Evolutionary conservation across 2,113 vertebrate species (phyloP).

Genomic region (Silurus asotus): DNA sequence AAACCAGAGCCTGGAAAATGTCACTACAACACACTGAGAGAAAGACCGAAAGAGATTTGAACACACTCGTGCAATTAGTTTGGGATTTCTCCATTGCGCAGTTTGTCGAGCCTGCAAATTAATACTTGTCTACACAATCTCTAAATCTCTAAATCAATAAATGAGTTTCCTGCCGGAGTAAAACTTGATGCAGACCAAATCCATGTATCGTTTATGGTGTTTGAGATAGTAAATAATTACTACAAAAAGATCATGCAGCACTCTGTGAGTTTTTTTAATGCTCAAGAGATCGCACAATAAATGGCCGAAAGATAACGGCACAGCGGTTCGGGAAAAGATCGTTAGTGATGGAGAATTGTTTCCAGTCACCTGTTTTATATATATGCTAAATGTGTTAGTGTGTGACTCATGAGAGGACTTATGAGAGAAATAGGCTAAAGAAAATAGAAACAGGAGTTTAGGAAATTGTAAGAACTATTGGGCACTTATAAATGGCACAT

Average conservation of each 20-base stretch:
- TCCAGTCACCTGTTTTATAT: conserved; percentile 7
- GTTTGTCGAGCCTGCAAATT: neutral
- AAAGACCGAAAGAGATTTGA: neutral
- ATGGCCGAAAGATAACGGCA: conserved; percentile 14
- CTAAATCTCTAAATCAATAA: conserved; percentile 1
- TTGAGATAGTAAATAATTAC: conserved; percentile 15
- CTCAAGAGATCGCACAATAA: conserved; percentile 13
- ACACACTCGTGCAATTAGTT: neutral
- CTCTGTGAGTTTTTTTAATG: neutral
- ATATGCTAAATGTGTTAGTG: neutral
- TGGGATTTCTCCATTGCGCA: conserved; percentile 4
- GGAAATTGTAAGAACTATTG: neutral
- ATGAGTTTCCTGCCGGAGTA: neutral
- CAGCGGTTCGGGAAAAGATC: neutral
- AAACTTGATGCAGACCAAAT: neutral
- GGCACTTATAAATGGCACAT: neutral
- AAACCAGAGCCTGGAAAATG: conserved; percentile 44
- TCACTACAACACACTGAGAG: conserved; percentile 26
- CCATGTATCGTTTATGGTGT: conserved; percentile 8
- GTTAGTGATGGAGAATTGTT: neutral
- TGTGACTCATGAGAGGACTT: neutral
- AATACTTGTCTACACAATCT: conserved; percentile 15
- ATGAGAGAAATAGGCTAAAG: neutral
- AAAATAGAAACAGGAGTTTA: neutral
- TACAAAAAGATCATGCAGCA: conserved; percentile 26